Conservation (phyloP, 35 echinoderm and acorn worm species). For the Lytechinus pictus region DNA sequence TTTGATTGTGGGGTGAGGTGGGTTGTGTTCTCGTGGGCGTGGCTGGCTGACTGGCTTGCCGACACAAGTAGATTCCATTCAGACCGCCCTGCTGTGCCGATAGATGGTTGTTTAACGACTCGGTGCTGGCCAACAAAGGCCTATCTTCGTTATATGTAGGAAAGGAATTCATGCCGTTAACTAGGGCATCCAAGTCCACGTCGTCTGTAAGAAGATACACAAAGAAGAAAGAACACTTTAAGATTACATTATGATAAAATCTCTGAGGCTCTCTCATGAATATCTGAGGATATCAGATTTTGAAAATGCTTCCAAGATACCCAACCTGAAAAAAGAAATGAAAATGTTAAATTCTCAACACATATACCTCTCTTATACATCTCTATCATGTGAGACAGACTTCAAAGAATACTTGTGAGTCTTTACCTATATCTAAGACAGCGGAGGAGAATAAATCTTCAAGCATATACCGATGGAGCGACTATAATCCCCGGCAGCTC, state of each 20-base stretch:
- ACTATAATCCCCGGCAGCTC: neutral
- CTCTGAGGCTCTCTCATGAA: too few species aligned
- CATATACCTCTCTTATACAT: too few species aligned
- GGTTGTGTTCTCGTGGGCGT: neutral
- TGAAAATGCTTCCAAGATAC: too few species aligned
- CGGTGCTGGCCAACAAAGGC: slow-evolving; percentile 79
- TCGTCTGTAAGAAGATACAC: slow-evolving; percentile 60
- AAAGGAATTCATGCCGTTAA: slow-evolving; percentile 89
- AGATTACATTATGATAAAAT: neutral
- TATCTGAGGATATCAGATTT: too few species aligned
- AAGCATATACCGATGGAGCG: neutral
- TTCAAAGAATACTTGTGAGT: too few species aligned
- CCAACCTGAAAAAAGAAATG: too few species aligned
- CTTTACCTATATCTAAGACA: neutral
- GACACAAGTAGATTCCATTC: slow-evolving; percentile 47
- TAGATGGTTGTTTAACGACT: slow-evolving; percentile 38
- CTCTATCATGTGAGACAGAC: too few species aligned
- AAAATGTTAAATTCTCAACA: too few species aligned
- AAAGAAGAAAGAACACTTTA: neutral
- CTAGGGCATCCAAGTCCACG: slow-evolving; percentile 84
- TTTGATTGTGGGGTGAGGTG: slow-evolving; percentile 52
- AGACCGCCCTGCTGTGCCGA: slow-evolving; percentile 21
- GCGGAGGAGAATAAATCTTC: neutral
- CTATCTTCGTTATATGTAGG: slow-evolving; percentile 80
- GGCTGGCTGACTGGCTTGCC: neutral